Evolutionary conservation across 1,140 invertebrate species (phyloP).

Genomic region (Drosophila tsacasi): DNA sequence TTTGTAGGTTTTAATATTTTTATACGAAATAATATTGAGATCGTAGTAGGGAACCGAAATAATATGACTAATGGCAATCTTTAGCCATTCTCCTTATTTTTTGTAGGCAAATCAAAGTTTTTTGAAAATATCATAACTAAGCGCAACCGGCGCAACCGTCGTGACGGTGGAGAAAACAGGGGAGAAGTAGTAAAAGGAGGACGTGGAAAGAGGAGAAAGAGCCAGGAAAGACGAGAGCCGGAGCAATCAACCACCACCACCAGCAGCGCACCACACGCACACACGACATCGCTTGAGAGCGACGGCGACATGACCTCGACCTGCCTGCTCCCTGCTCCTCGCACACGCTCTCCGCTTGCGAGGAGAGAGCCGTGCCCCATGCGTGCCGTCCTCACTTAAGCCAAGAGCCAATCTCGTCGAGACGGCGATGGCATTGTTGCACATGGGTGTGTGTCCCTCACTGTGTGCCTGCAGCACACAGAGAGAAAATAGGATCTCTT

Average conservation of each 20-base stretch:
- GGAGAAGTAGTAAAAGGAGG: slow-evolving; percentile 7
- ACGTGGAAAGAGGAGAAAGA: slow-evolving; percentile 28
- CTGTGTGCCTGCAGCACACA: slow-evolving; percentile 30
- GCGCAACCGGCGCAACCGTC: slow-evolving; percentile 55
- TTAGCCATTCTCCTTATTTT: not conserved
- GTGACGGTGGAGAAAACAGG: slow-evolving; percentile 7
- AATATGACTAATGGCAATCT: too few relatives aligned
- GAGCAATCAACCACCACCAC: slow-evolving; percentile 53
- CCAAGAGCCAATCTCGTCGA: slow-evolving; percentile 57
- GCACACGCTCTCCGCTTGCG: slow-evolving; percentile 44
- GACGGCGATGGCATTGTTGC: slow-evolving; percentile 59
- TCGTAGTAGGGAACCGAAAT: too few relatives aligned
- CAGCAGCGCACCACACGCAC: slow-evolving; percentile 61
- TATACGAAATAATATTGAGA: too few relatives aligned
- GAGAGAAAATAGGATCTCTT: not conserved
- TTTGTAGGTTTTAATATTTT: too few relatives aligned
- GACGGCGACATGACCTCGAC: slow-evolving; percentile 71
- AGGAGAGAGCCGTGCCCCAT: slow-evolving; percentile 66
- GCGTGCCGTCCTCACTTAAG: slow-evolving; percentile 77
- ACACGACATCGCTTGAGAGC: slow-evolving; percentile 52
- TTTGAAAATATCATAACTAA: not conserved
- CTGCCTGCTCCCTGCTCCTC: slow-evolving; percentile 57
- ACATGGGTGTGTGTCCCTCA: slow-evolving; percentile 24
- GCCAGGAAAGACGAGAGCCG: slow-evolving; percentile 36
- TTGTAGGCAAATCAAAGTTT: not conserved